Conservation (phyloP, 1,140 invertebrate genomes). For the Planococcus citri region DNA sequence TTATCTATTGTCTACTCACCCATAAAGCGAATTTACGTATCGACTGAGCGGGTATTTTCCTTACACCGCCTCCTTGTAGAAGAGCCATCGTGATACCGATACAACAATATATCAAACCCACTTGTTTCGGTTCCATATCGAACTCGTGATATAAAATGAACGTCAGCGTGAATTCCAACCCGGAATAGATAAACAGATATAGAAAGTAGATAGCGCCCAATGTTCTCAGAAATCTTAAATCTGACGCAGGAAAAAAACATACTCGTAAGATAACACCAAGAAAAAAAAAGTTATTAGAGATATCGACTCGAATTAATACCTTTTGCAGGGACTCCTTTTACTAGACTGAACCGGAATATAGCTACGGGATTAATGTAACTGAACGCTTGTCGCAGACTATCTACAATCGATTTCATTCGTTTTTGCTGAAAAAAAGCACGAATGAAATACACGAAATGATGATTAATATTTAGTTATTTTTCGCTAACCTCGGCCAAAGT, state of each 20-base stretch:
- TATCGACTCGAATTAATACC: slow-evolving; percentile 22
- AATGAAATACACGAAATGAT: slow-evolving; percentile 12
- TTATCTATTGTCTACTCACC: slow-evolving; percentile 37
- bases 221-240: slow-evolving; percentile 50
- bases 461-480: neutral
- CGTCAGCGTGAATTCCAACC: slow-evolving; percentile 92
- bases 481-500: slow-evolving; percentile 56
- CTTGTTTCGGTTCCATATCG: slow-evolving; percentile 83
- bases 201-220: slow-evolving; percentile 84
- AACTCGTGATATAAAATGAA: slow-evolving; percentile 93
- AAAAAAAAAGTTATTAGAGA: no score
- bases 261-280: no score
- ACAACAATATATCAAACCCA: slow-evolving; percentile 94
- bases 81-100: slow-evolving; percentile 87
- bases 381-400: slow-evolving; percentile 54
- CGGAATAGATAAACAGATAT: slow-evolving; percentile 93
- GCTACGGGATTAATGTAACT: slow-evolving; percentile 59
- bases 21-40: slow-evolving; percentile 59
- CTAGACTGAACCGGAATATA: slow-evolving; percentile 53
- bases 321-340: slow-evolving; percentile 41
- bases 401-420: slow-evolving; percentile 48
- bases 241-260: slow-evolving; percentile 32
- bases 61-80: slow-evolving; percentile 80
- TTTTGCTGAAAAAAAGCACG: slow-evolving; percentile 40
- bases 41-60: slow-evolving; percentile 60